Conservation (phyloP, 1,140 invertebrate species). For the Zaprionus tsacasi region DNA sequence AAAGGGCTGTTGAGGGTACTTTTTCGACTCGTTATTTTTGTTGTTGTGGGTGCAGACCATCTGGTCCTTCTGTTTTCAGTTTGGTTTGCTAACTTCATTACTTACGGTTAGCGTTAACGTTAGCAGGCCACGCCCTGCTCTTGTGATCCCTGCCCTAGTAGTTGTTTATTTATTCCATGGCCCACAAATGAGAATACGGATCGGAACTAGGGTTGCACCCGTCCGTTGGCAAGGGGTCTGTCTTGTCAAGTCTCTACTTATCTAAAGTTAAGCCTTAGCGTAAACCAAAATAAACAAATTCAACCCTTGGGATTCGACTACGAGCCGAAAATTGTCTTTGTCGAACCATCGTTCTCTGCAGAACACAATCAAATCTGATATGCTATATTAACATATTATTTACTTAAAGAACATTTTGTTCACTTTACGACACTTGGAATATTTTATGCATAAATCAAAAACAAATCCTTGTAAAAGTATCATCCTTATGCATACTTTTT, state of each 20-base stretch:
- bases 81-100: slow-evolving; percentile 38
- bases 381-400: slow-evolving; percentile 2
- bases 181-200: slow-evolving; percentile 17
- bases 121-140: slow-evolving; percentile 38
- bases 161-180: slow-evolving; percentile 35
- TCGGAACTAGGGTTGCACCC: neutral
- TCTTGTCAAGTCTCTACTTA: slow-evolving; percentile 71
- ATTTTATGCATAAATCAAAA: slow-evolving; percentile 27
- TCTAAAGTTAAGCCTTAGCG: slow-evolving; percentile 63
- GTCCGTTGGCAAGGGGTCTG: slow-evolving; percentile 12
- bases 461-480: neutral
- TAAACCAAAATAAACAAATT: slow-evolving; percentile 72
- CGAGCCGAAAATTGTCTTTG: slow-evolving; percentile 27
- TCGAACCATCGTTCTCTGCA: slow-evolving; percentile 22
- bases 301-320: slow-evolving; percentile 50
- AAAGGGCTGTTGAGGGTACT: slow-evolving; percentile 44
- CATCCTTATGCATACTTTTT: neutral
- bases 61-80: slow-evolving; percentile 28
- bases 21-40: slow-evolving; percentile 1
- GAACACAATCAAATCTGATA: slow-evolving; percentile 16
- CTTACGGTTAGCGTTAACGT: slow-evolving; percentile 23
- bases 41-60: slow-evolving; percentile 30
- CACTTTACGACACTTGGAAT: slow-evolving; percentile 14
- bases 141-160: slow-evolving; percentile 34
- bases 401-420: slow-evolving; percentile 35